Evolutionary conservation across 2,888 invertebrate genomes (phyloP), one percentile per base, ranked within the genome.

Genomic region (Marasmarcha lunaedactyla): DNA sequence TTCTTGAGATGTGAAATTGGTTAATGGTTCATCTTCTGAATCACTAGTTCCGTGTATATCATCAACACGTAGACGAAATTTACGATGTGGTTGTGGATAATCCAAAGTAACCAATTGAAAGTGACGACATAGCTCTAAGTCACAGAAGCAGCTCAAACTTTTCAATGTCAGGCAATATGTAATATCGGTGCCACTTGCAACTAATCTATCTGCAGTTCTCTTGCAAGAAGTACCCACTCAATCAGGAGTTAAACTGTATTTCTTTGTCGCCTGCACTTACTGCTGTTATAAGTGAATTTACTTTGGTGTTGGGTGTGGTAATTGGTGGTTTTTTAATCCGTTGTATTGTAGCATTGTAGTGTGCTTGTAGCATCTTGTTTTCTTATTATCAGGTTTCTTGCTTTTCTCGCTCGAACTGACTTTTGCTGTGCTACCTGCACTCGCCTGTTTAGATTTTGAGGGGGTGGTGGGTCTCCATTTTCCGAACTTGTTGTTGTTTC

Each of bases 101-200:
- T n/a, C n/a, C n/a, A n/a, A n/a, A n/a, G n/a, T n/a, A n/a, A n/a
- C n/a, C n/a, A n/a, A n/a, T n/a, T n/a, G n/a, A n/a, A n/a, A n/a
- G n/a, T n/a, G n/a, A n/a, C n/a, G n/a, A n/a, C n/a, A n/a, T n/a
- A n/a, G 25, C 39, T 43, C 36, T 33, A 35, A 37, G 34, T 43
- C 41, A 41, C 43, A 41, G 39, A 43, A 41, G 43, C 39, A 43
- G 42, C 36, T 44, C n/a, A n/a, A n/a, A n/a, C n/a, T n/a, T n/a
- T n/a, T n/a, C n/a, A n/a, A n/a, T n/a, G n/a, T n/a, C n/a, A n/a
- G n/a, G 37, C 33, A 41, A 39, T 43, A 35, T 39, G 42, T 42
- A 39, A 44, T 42, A 40, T 44, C 43, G 34, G 36, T 43, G 37
- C 43, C 43, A 34, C 34, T 41, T 11, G 42, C 44, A 37, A 42